A percentile compares a stretch with the other conserved stretches of the same genome.
These are phyloP conservation scores for Megastigmus dorsalis DNA, from an alignment of 2,888 invertebrate genomes.

Conservation along the genomic window DNA sequence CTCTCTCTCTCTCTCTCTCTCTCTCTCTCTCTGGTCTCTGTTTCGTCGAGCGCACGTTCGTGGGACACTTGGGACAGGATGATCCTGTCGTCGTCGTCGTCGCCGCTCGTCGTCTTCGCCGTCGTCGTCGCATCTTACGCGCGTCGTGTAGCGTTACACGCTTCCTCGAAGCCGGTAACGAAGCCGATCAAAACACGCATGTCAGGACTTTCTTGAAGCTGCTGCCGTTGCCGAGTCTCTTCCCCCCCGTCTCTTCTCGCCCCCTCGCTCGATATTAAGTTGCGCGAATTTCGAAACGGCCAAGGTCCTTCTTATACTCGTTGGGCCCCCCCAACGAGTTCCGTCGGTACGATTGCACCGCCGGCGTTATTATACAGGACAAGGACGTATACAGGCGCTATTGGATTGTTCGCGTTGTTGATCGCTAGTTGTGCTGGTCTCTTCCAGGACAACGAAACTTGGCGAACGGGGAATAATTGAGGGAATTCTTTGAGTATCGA, in stretches of 20 bases:
- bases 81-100: not conserved
- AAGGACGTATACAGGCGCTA: no score
- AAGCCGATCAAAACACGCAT: slow-evolving; percentile 64
- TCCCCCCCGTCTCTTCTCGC: not conserved
- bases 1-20: not conserved
- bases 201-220: slow-evolving; percentile 21
- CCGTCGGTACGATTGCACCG: not conserved
- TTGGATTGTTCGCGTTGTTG: no score
- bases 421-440: not conserved
- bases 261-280: slow-evolving; percentile 31
- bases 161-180: slow-evolving; percentile 57
- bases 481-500: no score
- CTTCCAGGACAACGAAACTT: no score
- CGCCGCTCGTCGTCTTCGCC: not conserved
- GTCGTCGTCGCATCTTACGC: slow-evolving; percentile 9
- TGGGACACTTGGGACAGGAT: slow-evolving; percentile 26
- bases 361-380: not conserved
- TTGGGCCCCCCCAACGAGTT: not conserved
- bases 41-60: not conserved
- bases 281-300: slow-evolving; percentile 30
- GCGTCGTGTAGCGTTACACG: slow-evolving; percentile 54
- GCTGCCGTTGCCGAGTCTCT: not conserved
- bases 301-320: not conserved
- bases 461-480: no score
- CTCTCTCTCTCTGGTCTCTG: not conserved